Evolutionary conservation across 1,140 invertebrate species (phyloP).

Genomic region (Hormaphis cornu): DNA sequence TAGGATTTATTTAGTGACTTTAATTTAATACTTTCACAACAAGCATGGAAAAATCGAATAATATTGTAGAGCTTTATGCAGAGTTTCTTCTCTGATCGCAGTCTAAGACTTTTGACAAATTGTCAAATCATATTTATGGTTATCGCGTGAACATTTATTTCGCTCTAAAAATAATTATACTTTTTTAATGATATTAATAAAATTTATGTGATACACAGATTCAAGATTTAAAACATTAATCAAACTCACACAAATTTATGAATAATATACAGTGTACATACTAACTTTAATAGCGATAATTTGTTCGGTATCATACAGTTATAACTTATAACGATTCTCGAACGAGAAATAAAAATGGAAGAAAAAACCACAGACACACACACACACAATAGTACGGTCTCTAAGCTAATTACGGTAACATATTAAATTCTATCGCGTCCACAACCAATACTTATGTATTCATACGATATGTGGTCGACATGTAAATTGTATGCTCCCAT

Average conservation of each 20-base stretch:
- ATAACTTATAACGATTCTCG: not conserved
- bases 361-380: not conserved
- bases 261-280: not conserved
- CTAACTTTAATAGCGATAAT: not conserved
- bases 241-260: too few species aligned
- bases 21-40: too few species aligned
- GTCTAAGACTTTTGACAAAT: too few species aligned
- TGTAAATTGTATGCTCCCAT: conserved; percentile 7
- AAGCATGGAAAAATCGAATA: too few species aligned
- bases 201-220: too few species aligned
- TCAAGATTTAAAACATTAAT: not conserved
- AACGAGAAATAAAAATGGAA: not conserved
- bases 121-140: too few species aligned
- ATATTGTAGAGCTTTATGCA: too few species aligned
- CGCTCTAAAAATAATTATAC: too few species aligned
- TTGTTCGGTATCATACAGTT: not conserved
- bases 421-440: not conserved
- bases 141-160: too few species aligned
- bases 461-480: not conserved
- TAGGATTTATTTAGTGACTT: too few species aligned
- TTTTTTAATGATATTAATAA: too few species aligned
- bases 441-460: not conserved
- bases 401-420: conserved; percentile 5
- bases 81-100: too few species aligned
- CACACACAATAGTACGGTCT: not conserved